These are phyloP conservation scores for Cactoblastis cactorum DNA, from an alignment of 2,888 invertebrate species.

Conservation along the genomic window DNA sequence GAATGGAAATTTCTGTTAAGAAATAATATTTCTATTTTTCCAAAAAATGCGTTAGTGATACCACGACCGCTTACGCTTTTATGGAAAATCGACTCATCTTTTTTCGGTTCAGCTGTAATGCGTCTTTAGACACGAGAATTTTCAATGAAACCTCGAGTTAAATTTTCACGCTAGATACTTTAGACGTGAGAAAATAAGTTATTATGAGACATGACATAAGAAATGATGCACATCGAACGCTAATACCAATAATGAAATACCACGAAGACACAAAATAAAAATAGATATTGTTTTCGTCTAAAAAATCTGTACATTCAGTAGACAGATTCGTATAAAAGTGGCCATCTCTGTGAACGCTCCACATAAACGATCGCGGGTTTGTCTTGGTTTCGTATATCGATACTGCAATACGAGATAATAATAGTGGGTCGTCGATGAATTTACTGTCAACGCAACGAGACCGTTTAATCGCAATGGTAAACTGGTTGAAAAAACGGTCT, in stretches of 20 bases:
- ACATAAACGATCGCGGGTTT: neutral
- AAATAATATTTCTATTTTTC: neutral
- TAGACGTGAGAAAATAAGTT: neutral
- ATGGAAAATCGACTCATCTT: conserved; percentile 2
- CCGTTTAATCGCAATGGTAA: too few species aligned
- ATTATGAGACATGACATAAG: too few species aligned
- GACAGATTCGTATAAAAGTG: neutral
- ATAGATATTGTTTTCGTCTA: too few species aligned
- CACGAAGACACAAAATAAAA: too few species aligned
- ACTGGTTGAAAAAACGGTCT: too few species aligned
- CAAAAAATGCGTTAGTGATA: neutral
- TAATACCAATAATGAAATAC: too few species aligned
- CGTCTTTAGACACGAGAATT: neutral
- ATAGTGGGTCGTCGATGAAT: too few species aligned
- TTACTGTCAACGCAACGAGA: too few species aligned
- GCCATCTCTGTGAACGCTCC: neutral
- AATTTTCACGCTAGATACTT: neutral
- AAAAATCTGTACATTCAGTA: too few species aligned
- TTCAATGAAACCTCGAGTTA: neutral
- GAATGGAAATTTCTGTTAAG: neutral
- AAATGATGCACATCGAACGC: too few species aligned
- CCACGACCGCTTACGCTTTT: too few species aligned
- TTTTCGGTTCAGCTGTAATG: neutral
- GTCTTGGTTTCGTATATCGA: neutral
- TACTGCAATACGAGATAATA: conserved; percentile 3